Evolutionary conservation across 2,888 invertebrate species (phyloP).

Genomic region (Octonoba sinensis): DNA sequence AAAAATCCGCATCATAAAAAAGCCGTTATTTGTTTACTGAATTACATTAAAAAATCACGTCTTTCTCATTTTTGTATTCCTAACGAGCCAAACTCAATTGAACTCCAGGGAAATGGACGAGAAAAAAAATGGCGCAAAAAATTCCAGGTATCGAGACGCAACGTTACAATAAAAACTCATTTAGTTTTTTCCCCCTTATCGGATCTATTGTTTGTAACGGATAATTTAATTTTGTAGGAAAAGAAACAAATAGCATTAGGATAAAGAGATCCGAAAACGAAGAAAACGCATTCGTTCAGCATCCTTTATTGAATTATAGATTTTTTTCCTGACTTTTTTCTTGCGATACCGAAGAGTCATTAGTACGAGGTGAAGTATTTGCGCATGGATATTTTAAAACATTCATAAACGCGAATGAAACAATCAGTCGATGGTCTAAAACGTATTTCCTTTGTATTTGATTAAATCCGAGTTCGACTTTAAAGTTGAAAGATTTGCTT

Average conservation of each 20-base stretch:
- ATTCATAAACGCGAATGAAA: constrained; percentile 13
- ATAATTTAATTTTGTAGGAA: constrained; percentile 53
- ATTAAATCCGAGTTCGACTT: no score
- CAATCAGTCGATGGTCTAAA: background rate
- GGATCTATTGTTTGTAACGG: constrained; percentile 34
- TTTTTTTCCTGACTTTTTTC: constrained; percentile 9
- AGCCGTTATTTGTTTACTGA: constrained; percentile 10
- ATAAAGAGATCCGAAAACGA: constrained; percentile 50
- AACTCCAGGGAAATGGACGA: background rate
- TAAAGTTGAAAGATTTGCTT: no score
- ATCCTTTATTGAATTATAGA: constrained; percentile 28
- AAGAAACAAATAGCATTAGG: constrained; percentile 55
- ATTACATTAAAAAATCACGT: constrained; percentile 22
- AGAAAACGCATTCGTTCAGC: constrained; percentile 14
- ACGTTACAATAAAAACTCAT: constrained; percentile 14
- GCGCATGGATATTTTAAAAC: background rate
- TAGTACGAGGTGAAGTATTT: constrained; percentile 4
- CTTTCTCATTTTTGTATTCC: constrained; percentile 2
- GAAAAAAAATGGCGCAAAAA: constrained; percentile 3
- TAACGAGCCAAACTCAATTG: constrained; percentile 53
- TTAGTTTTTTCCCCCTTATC: constrained; percentile 10
- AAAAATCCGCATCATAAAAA: constrained; percentile 6
- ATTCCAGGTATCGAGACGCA: constrained; percentile 4
- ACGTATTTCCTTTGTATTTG: background rate
- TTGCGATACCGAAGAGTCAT: constrained; percentile 1